A percentile compares a stretch with the other conserved stretches of the same genome.
These are phyloP conservation scores for Leptinotarsa lineolata DNA, from an alignment of 1,140 invertebrate species.

Conservation along the genomic window DNA sequence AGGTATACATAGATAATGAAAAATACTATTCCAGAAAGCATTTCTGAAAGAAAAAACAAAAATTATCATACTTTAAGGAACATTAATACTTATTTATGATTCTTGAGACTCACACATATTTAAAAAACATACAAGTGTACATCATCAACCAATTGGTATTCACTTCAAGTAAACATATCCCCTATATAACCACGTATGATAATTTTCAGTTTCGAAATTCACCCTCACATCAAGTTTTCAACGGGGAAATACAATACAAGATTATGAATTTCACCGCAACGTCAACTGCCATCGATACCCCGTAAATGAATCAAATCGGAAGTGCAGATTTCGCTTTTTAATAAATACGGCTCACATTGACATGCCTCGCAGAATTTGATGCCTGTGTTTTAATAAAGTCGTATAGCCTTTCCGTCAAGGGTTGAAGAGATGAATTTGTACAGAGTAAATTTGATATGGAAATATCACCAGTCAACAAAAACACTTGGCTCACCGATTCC, in stretches of 20 bases:
- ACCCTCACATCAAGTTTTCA: conserved; percentile 42
- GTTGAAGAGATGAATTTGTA: conserved; percentile 2
- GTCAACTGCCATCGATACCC: conserved; percentile 39
- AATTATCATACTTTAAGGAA: too few relatives aligned
- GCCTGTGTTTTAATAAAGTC: conserved; percentile 41
- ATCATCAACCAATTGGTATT: conserved; percentile 20
- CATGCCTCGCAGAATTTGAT: conserved; percentile 27
- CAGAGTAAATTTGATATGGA: background rate
- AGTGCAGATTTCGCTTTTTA: conserved; percentile 37
- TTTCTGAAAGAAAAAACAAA: too few relatives aligned
- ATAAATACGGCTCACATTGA: conserved; percentile 38
- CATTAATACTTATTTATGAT: too few relatives aligned
- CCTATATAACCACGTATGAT: conserved; percentile 15
- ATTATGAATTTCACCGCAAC: conserved; percentile 41
- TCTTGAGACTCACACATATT: too few relatives aligned
- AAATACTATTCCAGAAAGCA: too few relatives aligned
- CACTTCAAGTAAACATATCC: background rate
- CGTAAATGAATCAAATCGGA: conserved; percentile 42
- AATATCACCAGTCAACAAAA: background rate
- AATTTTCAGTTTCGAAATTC: conserved; percentile 40
- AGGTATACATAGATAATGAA: too few relatives aligned
- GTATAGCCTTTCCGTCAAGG: conserved; percentile 10
- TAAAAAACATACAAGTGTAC: background rate
- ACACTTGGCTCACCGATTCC: too few relatives aligned
- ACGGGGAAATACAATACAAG: conserved; percentile 42